Base-by-base conservation (phyloP, 2,113 vertebrate genomes). In the Apistogramma diplotaenia region DNA sequence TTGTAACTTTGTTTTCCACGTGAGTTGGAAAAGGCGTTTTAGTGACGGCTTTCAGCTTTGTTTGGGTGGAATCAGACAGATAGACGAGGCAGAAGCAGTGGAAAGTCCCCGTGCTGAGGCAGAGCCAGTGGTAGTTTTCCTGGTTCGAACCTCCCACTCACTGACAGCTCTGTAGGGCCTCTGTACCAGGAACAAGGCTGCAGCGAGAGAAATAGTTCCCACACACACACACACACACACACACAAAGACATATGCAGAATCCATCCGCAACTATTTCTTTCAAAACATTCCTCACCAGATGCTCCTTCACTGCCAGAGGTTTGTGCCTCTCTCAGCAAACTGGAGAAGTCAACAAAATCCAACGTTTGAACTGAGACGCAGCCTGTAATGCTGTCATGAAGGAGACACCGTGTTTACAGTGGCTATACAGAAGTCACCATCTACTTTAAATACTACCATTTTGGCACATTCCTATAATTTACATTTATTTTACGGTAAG, bases 31-130 rank as follows among this genome's bases (percentile, higher is more conserved):
- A 33, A 40, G 21, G 23, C 19, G 29, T 75, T 79, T 62, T 31
- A 56, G 29, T 61, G 33, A n/a, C 54, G 40, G 23, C 75, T 82
- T 83, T 72, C 60, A 87, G 77, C 88, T 89, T 89, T 86, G 85
- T 89, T 91, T 90, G 85, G 81, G 83, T 82, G 84, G 85, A 88
- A 54, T 86, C 82, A 89, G 82, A 89, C 83, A 51, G 82, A 90
- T 85, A 76, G 80, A 81, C 72, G 79, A 88, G 74, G 78, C 78
- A 12, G 29, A 83, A 88, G 91, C 91, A 94, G 94, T 98, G 97
- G 97, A 99, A 99, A 99, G 96, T 99, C 97, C 96, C 97, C 93
- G 85, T 92, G 91, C 92, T 81, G 93, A 89, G 93, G 91, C 82
- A 46, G 91, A 95, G 96, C 97, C 97, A 97, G 95, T 91, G 85